Conservation (phyloP, 2,888 invertebrate genomes). For the Tiliacea citrago region DNA sequence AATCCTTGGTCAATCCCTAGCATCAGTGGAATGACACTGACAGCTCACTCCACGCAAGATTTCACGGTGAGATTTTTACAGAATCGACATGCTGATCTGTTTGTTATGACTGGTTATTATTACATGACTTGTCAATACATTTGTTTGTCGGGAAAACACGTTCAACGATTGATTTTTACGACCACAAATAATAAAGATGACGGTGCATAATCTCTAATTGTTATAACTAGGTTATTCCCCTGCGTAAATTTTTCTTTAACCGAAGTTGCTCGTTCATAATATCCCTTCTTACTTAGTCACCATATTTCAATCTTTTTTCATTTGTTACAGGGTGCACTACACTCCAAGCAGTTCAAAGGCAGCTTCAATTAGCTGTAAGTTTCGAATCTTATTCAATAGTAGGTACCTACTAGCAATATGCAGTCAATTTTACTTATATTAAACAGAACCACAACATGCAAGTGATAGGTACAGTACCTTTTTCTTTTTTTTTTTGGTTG, state of each 20-base stretch:
- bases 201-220: background rate
- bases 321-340: constrained; percentile 34
- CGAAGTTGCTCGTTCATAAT: background rate
- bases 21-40: no score
- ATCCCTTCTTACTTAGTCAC: background rate
- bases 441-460: constrained; percentile 8
- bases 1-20: no score
- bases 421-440: constrained; percentile 9
- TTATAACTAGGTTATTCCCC: background rate
- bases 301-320: background rate
- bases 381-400: constrained; percentile 18
- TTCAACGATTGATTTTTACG: background rate
- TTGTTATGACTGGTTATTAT: background rate
- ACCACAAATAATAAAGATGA: background rate
- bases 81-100: no score
- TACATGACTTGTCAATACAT: background rate
- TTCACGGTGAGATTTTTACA: no score
- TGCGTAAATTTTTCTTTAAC: background rate
- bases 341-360: constrained; percentile 14
- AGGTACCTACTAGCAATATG: background rate
- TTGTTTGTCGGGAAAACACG: background rate
- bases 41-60: no score
- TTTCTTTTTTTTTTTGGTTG: no score
- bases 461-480: background rate
- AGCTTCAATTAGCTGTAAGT: constrained; percentile 42